Evolutionary conservation across 1,140 invertebrate genomes (phyloP).

Genomic region (Trialeurodes vaporariorum): DNA sequence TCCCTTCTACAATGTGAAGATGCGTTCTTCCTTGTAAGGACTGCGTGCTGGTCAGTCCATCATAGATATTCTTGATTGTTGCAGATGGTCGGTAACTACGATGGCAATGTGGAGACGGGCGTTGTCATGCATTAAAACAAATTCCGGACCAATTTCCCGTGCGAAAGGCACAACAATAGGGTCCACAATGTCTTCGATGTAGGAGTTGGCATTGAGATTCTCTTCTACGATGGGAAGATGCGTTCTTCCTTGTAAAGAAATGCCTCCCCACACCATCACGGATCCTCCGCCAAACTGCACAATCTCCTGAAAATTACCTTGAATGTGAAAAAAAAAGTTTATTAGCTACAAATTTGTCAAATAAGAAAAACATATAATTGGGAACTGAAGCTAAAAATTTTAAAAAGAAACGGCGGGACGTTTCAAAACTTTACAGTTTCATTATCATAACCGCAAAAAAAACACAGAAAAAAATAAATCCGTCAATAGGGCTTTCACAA

Average conservation of each 20-base stretch:
- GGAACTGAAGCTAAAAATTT: too few relatives aligned
- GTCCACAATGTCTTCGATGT: conserved; percentile 25
- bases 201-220: conserved; percentile 22
- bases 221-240: conserved; percentile 17
- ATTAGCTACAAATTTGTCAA: too few relatives aligned
- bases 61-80: conserved; percentile 23
- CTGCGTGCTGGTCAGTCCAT: conserved; percentile 32
- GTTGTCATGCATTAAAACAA: conserved; percentile 28
- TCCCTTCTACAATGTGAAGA: conserved; percentile 18
- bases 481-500: too few relatives aligned
- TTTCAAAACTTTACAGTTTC: too few relatives aligned
- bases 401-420: too few relatives aligned
- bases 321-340: too few relatives aligned
- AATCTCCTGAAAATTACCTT: too few relatives aligned
- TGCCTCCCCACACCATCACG: conserved; percentile 29
- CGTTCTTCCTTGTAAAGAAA: conserved; percentile 21
- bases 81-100: conserved; percentile 24
- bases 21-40: conserved; percentile 25
- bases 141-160: conserved; percentile 22
- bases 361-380: too few relatives aligned
- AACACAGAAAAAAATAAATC: too few relatives aligned
- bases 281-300: conserved; percentile 28
- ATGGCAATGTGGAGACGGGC: conserved; percentile 24
- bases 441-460: too few relatives aligned
- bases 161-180: conserved; percentile 24